Base-by-base conservation (phyloP, 2,797 vertebrate genomes). In the Ctenosaura bakeri region DNA sequence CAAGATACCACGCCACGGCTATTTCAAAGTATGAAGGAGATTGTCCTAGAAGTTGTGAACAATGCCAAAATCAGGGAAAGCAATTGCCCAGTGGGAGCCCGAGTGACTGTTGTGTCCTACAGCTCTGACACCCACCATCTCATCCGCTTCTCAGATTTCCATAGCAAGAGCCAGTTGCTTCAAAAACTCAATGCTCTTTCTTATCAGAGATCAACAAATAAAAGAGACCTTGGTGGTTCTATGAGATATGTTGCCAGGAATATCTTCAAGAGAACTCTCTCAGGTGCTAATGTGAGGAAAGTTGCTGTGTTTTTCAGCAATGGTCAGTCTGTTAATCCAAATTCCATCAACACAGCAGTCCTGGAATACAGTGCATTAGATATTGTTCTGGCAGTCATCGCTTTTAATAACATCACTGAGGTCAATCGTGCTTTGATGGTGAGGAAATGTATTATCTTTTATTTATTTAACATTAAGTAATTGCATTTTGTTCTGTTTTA, bases 191-290 rank as follows among this genome's bases (percentile, higher is more conserved):
- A 91, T 73, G 97, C 96, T 83, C 97, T 98, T n/a, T 93, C 96
- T 54, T 95, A 96, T n/a, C 96, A 97, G 92, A 96, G 91, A 87
- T 97, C 97, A 0, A 50, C 92, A 46, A 95, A 93, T 86, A 69
- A 1, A 0, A 94, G 94, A 2, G 95, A 97, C 16, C 95, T 97
- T 77, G 98, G 97, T 2, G 93, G 93, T 0, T 94, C 96, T 2
- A 98, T 98, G 98, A 97, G 96, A 88, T 98, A 97, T 0, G 97
- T 98, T 85, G 98, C 97, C 52, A 97, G 97, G 74, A 96, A 98
- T 35, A 52, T 98, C 77, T 98, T 98, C 90, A 98, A 98, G 92
- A 96, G 97, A 0, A 94, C 96, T 0, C 92, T 97, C 20, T 56
- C 94, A 0, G 98, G 97, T 35, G 1, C 94, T 85, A 93, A 97